Evolutionary conservation across 2,113 vertebrate species (phyloP), one percentile per base, ranked within the genome.

Genomic region (Petaurus breviceps): DNA sequence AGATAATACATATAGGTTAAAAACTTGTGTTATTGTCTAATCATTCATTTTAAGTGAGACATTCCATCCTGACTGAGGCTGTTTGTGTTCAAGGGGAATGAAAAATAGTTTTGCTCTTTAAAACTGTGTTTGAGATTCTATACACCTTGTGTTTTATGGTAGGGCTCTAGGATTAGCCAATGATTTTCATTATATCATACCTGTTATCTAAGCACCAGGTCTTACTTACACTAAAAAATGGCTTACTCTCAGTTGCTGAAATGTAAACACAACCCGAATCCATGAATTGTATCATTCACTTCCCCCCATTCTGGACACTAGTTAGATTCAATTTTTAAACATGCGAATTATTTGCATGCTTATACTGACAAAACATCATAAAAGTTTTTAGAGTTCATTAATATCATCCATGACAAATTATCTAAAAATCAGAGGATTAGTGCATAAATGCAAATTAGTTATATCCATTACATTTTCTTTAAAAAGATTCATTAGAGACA

Each of bases 391-490:
- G 26, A 52, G 57, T 14, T 10, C 31, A 7, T 52, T 43, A n/a
- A 37, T 25, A 37, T 24, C 24, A 51, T 46, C 24, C 1, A 49
- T n/a, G 43, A 52, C 57, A 43, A 25, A 91, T 46, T 22, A 25
- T 50, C 9, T 55, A 23, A 84, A 84, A 84, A 43, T 49, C 12
- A 25, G 47, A 52, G 2, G 24, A 28, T 91, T 43, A 94, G 55
- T 9, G 22, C 53, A 24, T 1, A 89, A 28, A 0, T 11, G 0
- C 0, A 31, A 51, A 51, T n/a, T 0, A 50, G 95, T 54, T 16
- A 55, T 0, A 2, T 23, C 0, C 0, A 0, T n/a, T 0, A 68
- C 26, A 94, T 47, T 0, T 0, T 49, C 47, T 49, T 0, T 0
- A 14, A 0, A 52, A 57, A 14, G 0, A 53, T 0, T 47, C 25